A percentile compares a stretch with the other conserved stretches of the same genome.
These are phyloP conservation scores for Entomobrya multifasciata DNA, from an alignment of 2,888 invertebrate genomes.

Conservation along the genomic window DNA sequence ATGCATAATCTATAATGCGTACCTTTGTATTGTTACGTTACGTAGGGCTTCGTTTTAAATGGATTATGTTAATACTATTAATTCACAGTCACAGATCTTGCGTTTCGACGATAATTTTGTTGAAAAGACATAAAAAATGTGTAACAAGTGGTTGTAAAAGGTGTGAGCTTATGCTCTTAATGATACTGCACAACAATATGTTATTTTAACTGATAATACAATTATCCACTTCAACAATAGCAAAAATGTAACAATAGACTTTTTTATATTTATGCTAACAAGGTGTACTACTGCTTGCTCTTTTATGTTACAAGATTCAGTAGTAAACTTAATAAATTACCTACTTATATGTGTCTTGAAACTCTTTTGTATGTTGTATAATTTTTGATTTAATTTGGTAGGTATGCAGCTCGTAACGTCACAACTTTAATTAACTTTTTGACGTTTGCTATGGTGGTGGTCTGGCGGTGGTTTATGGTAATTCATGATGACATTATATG, in stretches of 20 bases:
- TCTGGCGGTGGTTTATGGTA: background rate
- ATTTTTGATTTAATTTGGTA: background rate
- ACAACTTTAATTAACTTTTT: background rate
- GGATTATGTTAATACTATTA: slow-evolving; percentile 28
- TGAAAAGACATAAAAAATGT: slow-evolving; percentile 23
- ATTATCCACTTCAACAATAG: slow-evolving; percentile 1
- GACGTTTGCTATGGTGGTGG: background rate
- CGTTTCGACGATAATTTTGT: background rate
- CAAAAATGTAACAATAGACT: slow-evolving; percentile 10
- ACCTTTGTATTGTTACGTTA: slow-evolving; percentile 22
- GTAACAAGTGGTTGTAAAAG: slow-evolving; percentile 27
- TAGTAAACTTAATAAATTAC: slow-evolving; percentile 6
- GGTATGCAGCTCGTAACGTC: no score
- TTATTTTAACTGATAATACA: background rate
- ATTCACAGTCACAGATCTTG: slow-evolving; percentile 40
- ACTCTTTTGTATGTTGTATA: background rate
- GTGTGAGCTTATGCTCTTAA: no score
- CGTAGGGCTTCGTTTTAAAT: background rate
- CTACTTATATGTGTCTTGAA: no score
- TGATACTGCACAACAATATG: background rate
- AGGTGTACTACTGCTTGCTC: background rate
- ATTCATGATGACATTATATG: no score
- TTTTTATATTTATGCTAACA: background rate
- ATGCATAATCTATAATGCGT: slow-evolving; percentile 20
- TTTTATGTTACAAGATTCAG: slow-evolving; percentile 19